A percentile compares a stretch with the other conserved stretches of the same genome.
phyloP scores from a whole-genome alignment of 2,797 vertebrate genomes.

The Sebastes elongatus region DNA sequence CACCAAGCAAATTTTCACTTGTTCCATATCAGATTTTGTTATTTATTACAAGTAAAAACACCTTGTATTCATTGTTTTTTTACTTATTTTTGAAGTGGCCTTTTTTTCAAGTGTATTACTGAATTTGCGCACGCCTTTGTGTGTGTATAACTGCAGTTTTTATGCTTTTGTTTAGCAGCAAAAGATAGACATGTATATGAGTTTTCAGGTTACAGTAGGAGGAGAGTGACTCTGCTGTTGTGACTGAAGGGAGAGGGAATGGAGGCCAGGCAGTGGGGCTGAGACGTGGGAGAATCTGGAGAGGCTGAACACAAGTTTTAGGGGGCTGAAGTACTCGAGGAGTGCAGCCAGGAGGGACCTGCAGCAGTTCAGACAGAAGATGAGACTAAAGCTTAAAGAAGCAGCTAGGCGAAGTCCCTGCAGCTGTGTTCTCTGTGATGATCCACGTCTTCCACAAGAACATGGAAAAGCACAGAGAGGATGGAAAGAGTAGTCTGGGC shows the following conservation, averaged over 20 bases:
- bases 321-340: constrained; percentile 38
- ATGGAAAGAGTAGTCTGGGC: background rate
- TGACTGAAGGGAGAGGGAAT: constrained; percentile 9
- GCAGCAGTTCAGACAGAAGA: constrained; percentile 37
- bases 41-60: too few relatives aligned
- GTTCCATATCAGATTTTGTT: too few relatives aligned
- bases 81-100: too few relatives aligned
- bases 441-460: constrained; percentile 20
- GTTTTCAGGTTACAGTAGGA: constrained; percentile 3
- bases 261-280: constrained; percentile 15
- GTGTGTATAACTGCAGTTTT: background rate
- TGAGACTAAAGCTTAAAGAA: constrained; percentile 37
- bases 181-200: background rate
- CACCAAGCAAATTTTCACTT: too few relatives aligned
- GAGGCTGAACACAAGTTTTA: constrained; percentile 40
- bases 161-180: background rate
- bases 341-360: constrained; percentile 44
- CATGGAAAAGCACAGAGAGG: constrained; percentile 13
- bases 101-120: background rate
- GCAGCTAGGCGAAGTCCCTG: constrained; percentile 20
- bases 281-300: constrained; percentile 29
- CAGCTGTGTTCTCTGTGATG: constrained; percentile 30
- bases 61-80: too few relatives aligned
- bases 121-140: background rate
- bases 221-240: constrained; percentile 5